A percentile compares a stretch with the other conserved stretches of the same genome.
Evolutionary conservation across 1,140 invertebrate genomes (phyloP).

Genomic region (Rhopalosiphum padi): DNA sequence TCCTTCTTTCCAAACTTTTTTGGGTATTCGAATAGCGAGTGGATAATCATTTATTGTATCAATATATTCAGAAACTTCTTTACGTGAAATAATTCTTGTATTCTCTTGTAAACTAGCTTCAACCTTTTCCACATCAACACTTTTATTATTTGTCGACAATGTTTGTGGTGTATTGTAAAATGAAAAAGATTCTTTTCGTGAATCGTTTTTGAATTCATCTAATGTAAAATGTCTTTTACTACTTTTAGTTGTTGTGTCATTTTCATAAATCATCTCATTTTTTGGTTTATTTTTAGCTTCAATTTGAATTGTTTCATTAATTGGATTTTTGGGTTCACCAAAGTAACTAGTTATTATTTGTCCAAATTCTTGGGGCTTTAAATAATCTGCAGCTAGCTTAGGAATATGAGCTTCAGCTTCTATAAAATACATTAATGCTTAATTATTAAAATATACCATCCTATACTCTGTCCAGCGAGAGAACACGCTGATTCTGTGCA

Average conservation of each 20-base stretch:
- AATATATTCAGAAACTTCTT: conserved; percentile 28
- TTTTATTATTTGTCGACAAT: not conserved
- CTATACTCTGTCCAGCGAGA: too few relatives aligned
- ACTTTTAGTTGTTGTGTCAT: conserved; percentile 7
- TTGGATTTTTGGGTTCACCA: not conserved
- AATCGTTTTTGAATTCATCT: conserved; percentile 1
- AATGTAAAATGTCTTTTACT: conserved; percentile 39
- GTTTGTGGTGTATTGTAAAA: not conserved
- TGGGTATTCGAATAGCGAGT: conserved; percentile 59
- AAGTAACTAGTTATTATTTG: conserved; percentile 53
- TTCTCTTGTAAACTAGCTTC: conserved; percentile 28
- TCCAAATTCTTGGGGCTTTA: conserved; percentile 51
- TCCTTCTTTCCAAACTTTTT: conserved; percentile 57
- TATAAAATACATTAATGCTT: conserved; percentile 16
- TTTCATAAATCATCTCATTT: conserved; percentile 36
- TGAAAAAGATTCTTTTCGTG: not conserved
- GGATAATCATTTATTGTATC: conserved; percentile 51
- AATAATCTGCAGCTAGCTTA: conserved; percentile 35
- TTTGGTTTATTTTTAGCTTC: not conserved
- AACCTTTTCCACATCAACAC: not conserved
- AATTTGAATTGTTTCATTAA: conserved; percentile 13
- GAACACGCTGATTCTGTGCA: too few relatives aligned
- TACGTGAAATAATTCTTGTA: conserved; percentile 18
- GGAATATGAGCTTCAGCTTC: conserved; percentile 55
- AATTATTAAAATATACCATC: not conserved